These are phyloP conservation scores for Prunella fulvescens DNA, from an alignment of 2,113 vertebrate species.

Conservation along the genomic window DNA sequence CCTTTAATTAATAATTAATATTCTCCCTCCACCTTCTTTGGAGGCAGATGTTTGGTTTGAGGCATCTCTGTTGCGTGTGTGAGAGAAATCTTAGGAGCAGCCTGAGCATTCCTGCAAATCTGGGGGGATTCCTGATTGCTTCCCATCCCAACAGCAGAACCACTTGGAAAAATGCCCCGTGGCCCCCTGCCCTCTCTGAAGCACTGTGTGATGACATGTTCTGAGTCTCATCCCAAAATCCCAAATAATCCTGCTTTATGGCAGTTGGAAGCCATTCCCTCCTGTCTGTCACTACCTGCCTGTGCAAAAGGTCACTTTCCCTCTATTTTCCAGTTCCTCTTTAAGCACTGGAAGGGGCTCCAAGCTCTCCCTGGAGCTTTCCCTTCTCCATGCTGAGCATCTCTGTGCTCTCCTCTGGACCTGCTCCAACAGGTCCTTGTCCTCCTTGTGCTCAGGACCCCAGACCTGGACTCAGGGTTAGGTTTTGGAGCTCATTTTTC, in stretches of 20 bases:
- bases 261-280: neutral
- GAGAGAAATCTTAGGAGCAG: neutral
- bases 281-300: neutral
- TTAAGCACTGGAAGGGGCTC: neutral
- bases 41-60: neutral
- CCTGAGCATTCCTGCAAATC: neutral
- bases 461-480: neutral
- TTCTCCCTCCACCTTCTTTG: neutral
- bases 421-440: neutral
- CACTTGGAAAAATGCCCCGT: neutral
- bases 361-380: neutral
- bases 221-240: neutral
- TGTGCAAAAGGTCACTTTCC: neutral
- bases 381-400: neutral
- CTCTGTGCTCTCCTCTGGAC: neutral
- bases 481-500: neutral
- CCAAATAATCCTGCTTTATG: neutral
- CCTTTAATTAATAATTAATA: neutral
- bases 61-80: neutral
- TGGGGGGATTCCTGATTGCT: neutral
- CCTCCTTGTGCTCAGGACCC: neutral
- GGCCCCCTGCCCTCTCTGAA: neutral
- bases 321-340: neutral
- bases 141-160: neutral
- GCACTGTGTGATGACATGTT: neutral